These are phyloP conservation scores for Acanthococcus lagerstroemiae DNA, from an alignment of 2,888 invertebrate genomes.

Conservation along the genomic window DNA sequence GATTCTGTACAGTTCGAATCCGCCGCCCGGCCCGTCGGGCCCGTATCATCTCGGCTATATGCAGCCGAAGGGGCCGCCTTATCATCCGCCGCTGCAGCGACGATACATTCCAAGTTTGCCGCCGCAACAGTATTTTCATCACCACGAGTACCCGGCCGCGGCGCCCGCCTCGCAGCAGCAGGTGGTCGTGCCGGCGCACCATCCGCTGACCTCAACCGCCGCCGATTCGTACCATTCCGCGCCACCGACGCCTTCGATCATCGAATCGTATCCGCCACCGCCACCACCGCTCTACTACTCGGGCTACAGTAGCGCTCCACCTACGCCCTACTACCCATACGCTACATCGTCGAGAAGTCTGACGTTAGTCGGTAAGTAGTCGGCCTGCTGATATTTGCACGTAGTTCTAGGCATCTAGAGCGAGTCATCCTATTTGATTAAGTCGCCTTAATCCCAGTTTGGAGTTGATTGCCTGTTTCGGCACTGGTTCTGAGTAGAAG, in stretches of 20 bases:
- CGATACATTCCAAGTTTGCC: conserved; percentile 36
- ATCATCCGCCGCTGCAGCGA: conserved; percentile 41
- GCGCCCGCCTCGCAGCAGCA: conserved; percentile 38
- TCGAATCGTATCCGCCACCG: conserved; percentile 19
- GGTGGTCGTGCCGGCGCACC: conserved; percentile 17
- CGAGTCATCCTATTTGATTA: too few species aligned
- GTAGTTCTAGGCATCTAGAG: too few species aligned
- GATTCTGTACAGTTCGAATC: conserved; percentile 35
- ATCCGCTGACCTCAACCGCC: conserved; percentile 9
- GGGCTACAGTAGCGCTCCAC: conserved; percentile 33
- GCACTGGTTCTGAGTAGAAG: too few species aligned
- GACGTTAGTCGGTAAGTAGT: conserved; percentile 20
- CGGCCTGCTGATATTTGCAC: too few species aligned
- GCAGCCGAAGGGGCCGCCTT: conserved; percentile 36
- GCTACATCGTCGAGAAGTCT: conserved; percentile 41
- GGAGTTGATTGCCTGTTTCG: too few species aligned
- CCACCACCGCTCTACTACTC: conserved; percentile 37
- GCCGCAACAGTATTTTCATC: conserved; percentile 39
- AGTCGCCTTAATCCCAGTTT: too few species aligned
- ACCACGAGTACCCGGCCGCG: conserved; percentile 41
- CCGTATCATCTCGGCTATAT: conserved; percentile 28
- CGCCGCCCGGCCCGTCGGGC: conserved; percentile 33
- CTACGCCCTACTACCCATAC: conserved; percentile 44
- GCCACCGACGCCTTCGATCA: conserved; percentile 20
- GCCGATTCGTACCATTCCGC: conserved; percentile 19